phyloP scores from a whole-genome alignment of 2,888 invertebrate genomes.

The Ariolimax columbianus region DNA sequence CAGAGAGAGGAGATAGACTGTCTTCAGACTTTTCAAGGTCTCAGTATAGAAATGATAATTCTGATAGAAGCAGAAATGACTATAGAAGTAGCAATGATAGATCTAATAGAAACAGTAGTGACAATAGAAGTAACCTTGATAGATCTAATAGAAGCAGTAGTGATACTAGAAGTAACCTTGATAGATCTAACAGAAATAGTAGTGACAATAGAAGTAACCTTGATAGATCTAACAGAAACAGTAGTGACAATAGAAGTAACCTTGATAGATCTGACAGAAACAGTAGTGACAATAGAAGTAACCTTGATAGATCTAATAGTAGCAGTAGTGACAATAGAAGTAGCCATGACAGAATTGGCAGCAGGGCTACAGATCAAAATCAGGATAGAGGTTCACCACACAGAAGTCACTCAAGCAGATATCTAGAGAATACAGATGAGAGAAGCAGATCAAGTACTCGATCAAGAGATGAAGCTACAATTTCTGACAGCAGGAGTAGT shows the following conservation, averaged over 20 bases:
- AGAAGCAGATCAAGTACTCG: not conserved
- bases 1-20: not conserved
- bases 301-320: not conserved
- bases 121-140: not conserved
- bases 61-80: not conserved
- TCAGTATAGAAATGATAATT: not conserved
- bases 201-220: not conserved
- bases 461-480: not conserved
- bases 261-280: constrained; percentile 1
- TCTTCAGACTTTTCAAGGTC: not conserved
- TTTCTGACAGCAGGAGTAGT: not conserved
- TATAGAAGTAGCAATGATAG: constrained; percentile 9
- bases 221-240: constrained; percentile 6
- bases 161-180: not conserved
- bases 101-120: constrained; percentile 2
- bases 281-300: not conserved
- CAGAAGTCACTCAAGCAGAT: not conserved
- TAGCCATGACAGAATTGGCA: not conserved
- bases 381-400: not conserved
- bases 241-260: not conserved
- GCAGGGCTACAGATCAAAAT: not conserved
- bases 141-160: constrained; percentile 5
- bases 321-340: not conserved
- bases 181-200: constrained; percentile 1
- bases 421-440: not conserved